Percentiles rank a stretch among this genome's conserved stretches.
phyloP scores from a whole-genome alignment of 2,797 vertebrate genomes.

The Gouania willdenowi region DNA sequence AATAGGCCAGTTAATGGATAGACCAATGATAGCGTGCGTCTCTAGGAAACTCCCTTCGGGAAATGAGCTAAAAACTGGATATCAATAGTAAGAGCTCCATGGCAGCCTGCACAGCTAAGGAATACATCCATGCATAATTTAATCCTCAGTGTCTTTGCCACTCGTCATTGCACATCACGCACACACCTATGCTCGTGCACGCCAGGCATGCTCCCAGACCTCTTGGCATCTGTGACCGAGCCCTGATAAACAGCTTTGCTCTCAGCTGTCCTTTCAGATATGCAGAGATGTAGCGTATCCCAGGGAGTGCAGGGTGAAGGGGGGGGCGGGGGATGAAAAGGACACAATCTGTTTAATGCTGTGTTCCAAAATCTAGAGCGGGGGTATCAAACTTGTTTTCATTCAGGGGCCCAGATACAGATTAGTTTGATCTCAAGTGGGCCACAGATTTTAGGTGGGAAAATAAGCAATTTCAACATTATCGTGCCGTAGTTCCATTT shows the following conservation, averaged over 20 bases:
- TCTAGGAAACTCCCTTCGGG: slow-evolving; percentile 42
- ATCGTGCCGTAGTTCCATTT: no score
- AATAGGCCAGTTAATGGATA: slow-evolving; percentile 35
- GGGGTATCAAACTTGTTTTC: no score
- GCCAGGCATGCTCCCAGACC: slow-evolving; percentile 1
- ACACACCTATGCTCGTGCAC: background rate
- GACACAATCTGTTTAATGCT: slow-evolving; percentile 12
- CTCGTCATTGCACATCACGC: background rate
- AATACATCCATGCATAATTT: slow-evolving; percentile 58
- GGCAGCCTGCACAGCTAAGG: slow-evolving; percentile 35
- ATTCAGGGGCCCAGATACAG: no score
- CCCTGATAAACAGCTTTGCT: slow-evolving; percentile 45
- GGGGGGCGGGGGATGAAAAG: slow-evolving; percentile 3
- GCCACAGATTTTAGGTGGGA: no score
- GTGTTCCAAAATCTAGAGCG: slow-evolving; percentile 5
- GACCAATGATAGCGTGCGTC: slow-evolving; percentile 43
- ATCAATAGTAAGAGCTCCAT: slow-evolving; percentile 50
- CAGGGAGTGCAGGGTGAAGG: slow-evolving; percentile 15
- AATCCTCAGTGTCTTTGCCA: slow-evolving; percentile 30
- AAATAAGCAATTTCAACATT: no score
- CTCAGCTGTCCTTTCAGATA: slow-evolving; percentile 45
- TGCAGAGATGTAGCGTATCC: slow-evolving; percentile 24
- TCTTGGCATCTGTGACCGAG: slow-evolving; percentile 7
- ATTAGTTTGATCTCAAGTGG: no score
- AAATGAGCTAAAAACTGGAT: slow-evolving; percentile 41